Evolutionary conservation across 2,888 invertebrate genomes (phyloP), one percentile per base, ranked within the genome.

Genomic region (Synergus itoensis): DNA sequence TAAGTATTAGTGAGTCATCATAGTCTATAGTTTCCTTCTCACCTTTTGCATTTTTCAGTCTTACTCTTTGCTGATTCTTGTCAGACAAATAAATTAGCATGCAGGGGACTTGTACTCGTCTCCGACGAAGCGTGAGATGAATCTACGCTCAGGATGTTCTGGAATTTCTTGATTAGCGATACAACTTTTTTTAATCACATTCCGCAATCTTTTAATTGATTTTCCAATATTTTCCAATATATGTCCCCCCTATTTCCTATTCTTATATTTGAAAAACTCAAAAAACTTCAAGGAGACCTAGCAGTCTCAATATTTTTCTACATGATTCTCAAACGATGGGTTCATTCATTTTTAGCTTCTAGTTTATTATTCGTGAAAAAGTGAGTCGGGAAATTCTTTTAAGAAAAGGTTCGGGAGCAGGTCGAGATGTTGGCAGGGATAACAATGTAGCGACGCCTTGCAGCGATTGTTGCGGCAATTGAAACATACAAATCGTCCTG

Each of bases 401-500:
- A 67, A 78, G 78, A 76, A 75, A 65, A 64, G 48, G 78, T 8
- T 21, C 41, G 64, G 78, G 77, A 75, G 67, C 67, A 60, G 78
- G 14, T 21, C 41, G 64, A 83, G 82, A 83, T 78, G 79, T 73
- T 76, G 78, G 77, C 62, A 28, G 73, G 76, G 79, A 78, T 80
- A 80, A 81, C 81, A 82, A 83, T 81, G 82, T 79, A 80, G 76
- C 79, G 81, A 78, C 78, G 79, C 81, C 80, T 79, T 83, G 79
- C 60, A 77, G 76, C 83, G 82, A 81, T 82, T 81, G 81, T 64
- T 80, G 76, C 79, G 78, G 84, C 89, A 90, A 90, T 90, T 90
- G 90, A 90, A 89, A 89, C 87, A 86, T 87, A 88, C 88, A 88
- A 88, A 90, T 89, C 85, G 86, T 82, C 80, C 82, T 83, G 86